phyloP scores from a whole-genome alignment of 1,140 invertebrate genomes.

The Bombus waltoni region DNA sequence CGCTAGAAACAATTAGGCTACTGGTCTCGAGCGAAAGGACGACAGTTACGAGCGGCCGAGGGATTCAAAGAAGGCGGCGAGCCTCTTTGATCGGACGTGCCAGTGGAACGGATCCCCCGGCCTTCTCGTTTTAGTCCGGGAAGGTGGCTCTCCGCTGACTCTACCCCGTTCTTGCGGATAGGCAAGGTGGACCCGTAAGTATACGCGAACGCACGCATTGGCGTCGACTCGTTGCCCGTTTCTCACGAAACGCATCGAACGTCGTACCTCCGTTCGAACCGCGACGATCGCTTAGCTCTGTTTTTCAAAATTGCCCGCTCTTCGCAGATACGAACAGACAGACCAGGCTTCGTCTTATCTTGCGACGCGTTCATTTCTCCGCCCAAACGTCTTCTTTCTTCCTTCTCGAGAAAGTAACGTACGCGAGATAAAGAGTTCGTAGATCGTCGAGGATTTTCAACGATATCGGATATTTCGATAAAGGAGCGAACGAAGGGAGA shows the following conservation, averaged over 20 bases:
- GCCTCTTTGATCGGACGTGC: slow-evolving; percentile 65
- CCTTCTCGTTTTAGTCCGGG: slow-evolving; percentile 53
- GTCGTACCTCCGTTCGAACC: no score
- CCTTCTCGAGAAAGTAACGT: neutral
- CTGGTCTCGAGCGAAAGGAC: slow-evolving; percentile 42
- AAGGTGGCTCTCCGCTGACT: slow-evolving; percentile 57
- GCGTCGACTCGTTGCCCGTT: slow-evolving; percentile 3
- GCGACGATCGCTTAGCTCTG: no score
- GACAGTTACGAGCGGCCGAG: slow-evolving; percentile 55
- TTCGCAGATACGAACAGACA: neutral
- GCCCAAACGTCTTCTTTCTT: neutral
- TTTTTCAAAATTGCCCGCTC: no score
- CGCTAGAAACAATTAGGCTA: slow-evolving; percentile 56
- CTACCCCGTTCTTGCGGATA: slow-evolving; percentile 48
- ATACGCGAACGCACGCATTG: slow-evolving; percentile 23
- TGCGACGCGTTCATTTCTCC: neutral
- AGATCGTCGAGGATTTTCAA: neutral
- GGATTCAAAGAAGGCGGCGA: slow-evolving; percentile 60
- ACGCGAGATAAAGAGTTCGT: neutral
- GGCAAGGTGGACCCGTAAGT: slow-evolving; percentile 19
- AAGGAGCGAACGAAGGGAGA: neutral
- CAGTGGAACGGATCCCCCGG: slow-evolving; percentile 50
- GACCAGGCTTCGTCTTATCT: neutral
- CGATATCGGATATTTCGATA: neutral
- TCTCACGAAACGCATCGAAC: no score